These are phyloP conservation scores for Trichomalopsis sarcophagae DNA, from an alignment of 1,140 invertebrate species.

Conservation along the genomic window DNA sequence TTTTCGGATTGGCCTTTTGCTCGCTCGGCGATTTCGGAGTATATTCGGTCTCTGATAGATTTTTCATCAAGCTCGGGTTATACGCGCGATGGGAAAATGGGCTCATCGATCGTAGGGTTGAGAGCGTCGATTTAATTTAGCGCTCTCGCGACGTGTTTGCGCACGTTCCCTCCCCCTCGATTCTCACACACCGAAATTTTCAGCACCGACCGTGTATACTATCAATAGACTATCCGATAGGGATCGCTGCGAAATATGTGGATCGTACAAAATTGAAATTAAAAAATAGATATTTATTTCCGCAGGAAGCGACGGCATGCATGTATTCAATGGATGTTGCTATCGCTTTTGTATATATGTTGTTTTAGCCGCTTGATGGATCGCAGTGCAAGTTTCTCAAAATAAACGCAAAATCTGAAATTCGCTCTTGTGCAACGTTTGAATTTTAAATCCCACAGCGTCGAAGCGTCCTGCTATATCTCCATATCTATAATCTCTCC, in stretches of 20 bases:
- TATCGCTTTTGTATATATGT: too few relatives aligned
- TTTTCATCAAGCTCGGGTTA: neutral
- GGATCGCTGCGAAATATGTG: too few relatives aligned
- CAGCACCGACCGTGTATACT: neutral
- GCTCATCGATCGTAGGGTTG: conserved; percentile 11
- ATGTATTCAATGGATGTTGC: too few relatives aligned
- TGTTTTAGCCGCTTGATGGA: too few relatives aligned
- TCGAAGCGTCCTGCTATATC: neutral
- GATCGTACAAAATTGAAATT: too few relatives aligned
- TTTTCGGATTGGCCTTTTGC: neutral
- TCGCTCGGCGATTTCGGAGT: neutral
- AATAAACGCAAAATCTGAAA: too few relatives aligned
- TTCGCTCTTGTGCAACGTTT: neutral
- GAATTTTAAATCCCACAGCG: neutral
- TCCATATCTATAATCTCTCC: neutral
- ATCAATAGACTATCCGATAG: too few relatives aligned
- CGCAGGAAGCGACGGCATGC: too few relatives aligned
- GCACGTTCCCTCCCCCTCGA: neutral
- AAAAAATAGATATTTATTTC: too few relatives aligned
- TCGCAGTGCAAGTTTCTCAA: too few relatives aligned
- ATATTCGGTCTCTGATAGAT: neutral
- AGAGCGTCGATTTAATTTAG: conserved; percentile 41
- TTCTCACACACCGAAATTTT: conserved; percentile 15
- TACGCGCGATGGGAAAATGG: neutral
- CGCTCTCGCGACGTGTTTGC: conserved; percentile 7